phyloP scores from a whole-genome alignment of 1,140 invertebrate species.

The Drosophila bocki region DNA sequence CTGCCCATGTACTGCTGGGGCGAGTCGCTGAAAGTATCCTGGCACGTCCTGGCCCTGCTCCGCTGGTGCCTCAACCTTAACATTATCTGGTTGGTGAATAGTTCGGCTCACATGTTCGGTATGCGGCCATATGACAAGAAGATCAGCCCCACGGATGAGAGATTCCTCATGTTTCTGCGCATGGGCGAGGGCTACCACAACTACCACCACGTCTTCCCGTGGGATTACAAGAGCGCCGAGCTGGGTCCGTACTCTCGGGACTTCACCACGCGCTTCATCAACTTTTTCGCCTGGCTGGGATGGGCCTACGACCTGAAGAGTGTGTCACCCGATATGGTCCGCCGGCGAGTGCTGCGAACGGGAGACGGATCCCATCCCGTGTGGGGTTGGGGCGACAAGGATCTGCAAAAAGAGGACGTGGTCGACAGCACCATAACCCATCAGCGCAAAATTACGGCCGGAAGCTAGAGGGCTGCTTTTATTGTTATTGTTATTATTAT shows the following conservation, averaged over 20 bases:
- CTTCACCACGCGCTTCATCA: conserved; percentile 93
- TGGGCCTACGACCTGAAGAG: conserved; percentile 95
- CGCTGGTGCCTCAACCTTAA: conserved; percentile 95
- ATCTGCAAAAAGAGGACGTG: conserved; percentile 89
- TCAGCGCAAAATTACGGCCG: conserved; percentile 78
- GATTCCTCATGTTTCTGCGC: conserved; percentile 87
- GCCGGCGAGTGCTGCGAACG: conserved; percentile 89
- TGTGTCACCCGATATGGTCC: conserved; percentile 90
- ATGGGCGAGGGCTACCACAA: conserved; percentile 97
- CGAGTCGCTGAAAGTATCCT: conserved; percentile 92
- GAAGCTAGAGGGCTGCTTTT: not conserved
- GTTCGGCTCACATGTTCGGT: conserved; percentile 96
- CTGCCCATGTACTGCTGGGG: conserved; percentile 94
- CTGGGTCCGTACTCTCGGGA: conserved; percentile 92
- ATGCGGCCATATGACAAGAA: conserved; percentile 95
- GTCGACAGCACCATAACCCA: conserved; percentile 88
- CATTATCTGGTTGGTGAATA: conserved; percentile 98
- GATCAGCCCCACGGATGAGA: conserved; percentile 91
- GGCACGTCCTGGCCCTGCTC: conserved; percentile 92
- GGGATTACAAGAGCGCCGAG: conserved; percentile 95
- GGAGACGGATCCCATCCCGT: conserved; percentile 91
- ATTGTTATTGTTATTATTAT: not conserved
- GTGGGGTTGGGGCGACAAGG: conserved; percentile 94
- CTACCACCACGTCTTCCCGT: conserved; percentile 97
- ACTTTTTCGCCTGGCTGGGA: conserved; percentile 92